phyloP scores from a whole-genome alignment of 2,113 vertebrate species.

The Dicentrarchus labrax region DNA sequence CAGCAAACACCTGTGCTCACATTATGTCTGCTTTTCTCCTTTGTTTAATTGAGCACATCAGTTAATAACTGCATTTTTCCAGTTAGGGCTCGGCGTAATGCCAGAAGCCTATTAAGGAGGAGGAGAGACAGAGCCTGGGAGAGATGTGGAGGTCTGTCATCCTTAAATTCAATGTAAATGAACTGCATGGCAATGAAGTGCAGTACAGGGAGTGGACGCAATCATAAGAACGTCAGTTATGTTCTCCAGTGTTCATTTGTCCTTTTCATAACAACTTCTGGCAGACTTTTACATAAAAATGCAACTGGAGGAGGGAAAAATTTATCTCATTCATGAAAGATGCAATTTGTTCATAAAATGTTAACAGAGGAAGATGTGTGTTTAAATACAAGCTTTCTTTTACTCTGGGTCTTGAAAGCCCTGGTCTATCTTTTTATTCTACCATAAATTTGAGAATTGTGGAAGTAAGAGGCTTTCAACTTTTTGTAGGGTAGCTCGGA shows the following conservation, averaged over 20 bases:
- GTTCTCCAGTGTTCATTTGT: background rate
- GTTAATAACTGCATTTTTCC: conserved; percentile 50
- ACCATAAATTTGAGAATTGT: too few relatives aligned
- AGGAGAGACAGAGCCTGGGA: conserved; percentile 7
- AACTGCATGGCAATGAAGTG: background rate
- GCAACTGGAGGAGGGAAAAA: background rate
- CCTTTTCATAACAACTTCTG: background rate
- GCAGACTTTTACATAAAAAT: background rate
- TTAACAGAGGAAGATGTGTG: background rate
- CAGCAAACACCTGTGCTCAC: conserved; percentile 51
- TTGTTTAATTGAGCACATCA: conserved; percentile 62
- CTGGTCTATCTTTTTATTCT: background rate
- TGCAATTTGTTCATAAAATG: background rate
- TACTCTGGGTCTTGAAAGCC: background rate
- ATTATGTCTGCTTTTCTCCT: conserved; percentile 50
- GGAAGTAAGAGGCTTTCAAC: too few relatives aligned
- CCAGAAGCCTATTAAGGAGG: conserved; percentile 14
- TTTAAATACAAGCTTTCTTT: background rate
- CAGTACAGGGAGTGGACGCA: background rate
- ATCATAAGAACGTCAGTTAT: background rate
- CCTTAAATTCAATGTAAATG: conserved; percentile 43
- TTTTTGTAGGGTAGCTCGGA: too few relatives aligned
- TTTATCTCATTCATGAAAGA: background rate
- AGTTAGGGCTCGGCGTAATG: conserved; percentile 15
- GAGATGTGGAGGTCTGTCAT: background rate